phyloP scores from a whole-genome alignment of 2,888 invertebrate species.

The Acanthacorydalis orientalis region DNA sequence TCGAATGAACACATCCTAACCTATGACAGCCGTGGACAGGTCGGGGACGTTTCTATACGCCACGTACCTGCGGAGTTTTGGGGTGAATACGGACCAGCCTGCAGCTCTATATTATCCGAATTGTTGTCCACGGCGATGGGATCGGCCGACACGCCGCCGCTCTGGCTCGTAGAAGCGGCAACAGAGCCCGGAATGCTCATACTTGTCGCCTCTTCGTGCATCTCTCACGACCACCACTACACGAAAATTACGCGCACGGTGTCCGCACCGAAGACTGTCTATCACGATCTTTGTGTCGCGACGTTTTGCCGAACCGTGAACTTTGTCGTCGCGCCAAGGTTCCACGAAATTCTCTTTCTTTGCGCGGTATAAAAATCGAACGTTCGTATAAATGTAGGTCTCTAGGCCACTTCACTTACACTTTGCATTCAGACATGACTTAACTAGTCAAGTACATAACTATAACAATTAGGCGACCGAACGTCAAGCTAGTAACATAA shows the following conservation, averaged over 20 bases:
- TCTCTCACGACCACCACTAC: conserved; percentile 29
- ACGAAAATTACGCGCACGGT: conserved; percentile 19
- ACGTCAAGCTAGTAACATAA: background rate
- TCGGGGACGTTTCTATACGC: conserved; percentile 1
- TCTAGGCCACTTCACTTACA: conserved; percentile 79
- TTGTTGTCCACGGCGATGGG: conserved; percentile 30
- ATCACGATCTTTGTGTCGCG: conserved; percentile 25
- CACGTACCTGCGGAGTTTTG: conserved; percentile 37
- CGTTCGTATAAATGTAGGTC: conserved; percentile 66
- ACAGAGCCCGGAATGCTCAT: conserved; percentile 47
- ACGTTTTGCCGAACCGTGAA: conserved; percentile 28
- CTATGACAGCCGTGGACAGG: background rate
- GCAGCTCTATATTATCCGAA: conserved; percentile 37
- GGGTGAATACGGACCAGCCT: conserved; percentile 39
- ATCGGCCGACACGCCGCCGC: conserved; percentile 30
- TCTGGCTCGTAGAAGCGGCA: conserved; percentile 42
- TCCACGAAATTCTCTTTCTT: conserved; percentile 29
- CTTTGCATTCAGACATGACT: conserved; percentile 59
- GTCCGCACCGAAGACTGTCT: conserved; percentile 17
- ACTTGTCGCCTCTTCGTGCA: conserved; percentile 54
- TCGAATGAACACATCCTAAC: conserved; percentile 3
- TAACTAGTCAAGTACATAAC: conserved; percentile 50
- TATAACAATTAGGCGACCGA: conserved; percentile 10
- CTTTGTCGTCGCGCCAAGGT: conserved; percentile 28
- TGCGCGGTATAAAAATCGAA: conserved; percentile 36